Conservation (phyloP, 2,797 vertebrate genomes). For the Salarias fasciatus region DNA sequence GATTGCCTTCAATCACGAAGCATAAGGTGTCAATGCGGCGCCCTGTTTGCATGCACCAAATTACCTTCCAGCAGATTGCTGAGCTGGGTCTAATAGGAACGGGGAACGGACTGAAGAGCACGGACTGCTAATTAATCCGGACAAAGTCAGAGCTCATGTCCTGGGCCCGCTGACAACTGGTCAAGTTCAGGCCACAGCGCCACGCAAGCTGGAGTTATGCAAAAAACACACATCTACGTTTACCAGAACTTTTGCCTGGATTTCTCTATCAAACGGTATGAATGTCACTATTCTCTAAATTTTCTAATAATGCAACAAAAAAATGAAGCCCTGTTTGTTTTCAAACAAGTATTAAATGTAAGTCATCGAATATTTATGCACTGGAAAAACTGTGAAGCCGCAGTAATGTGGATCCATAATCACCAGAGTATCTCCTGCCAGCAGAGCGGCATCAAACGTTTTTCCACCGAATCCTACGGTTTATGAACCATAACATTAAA, state of each 20-base stretch:
- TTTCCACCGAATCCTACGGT: slow-evolving; percentile 53
- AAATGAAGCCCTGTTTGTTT: slow-evolving; percentile 15
- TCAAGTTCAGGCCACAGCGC: slow-evolving; percentile 53
- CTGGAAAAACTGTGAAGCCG: slow-evolving; percentile 28
- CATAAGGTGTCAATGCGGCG: slow-evolving; percentile 84
- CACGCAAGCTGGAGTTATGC: slow-evolving; percentile 23
- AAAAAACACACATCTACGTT: not conserved
- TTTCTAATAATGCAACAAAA: slow-evolving; percentile 14
- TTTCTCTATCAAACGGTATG: no score
- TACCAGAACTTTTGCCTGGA: no score
- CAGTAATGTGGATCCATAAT: slow-evolving; percentile 44
- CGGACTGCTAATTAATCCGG: slow-evolving; percentile 78
- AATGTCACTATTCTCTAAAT: no score
- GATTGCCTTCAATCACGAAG: slow-evolving; percentile 86
- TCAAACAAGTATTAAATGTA: slow-evolving; percentile 26
- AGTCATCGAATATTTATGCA: slow-evolving; percentile 37
- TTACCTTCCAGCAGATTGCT: slow-evolving; percentile 82
- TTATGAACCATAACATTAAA: slow-evolving; percentile 71
- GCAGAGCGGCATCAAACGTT: slow-evolving; percentile 55
- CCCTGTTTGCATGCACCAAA: slow-evolving; percentile 79
- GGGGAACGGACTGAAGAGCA: slow-evolving; percentile 66
- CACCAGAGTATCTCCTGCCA: slow-evolving; percentile 51
- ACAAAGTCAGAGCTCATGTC: slow-evolving; percentile 75
- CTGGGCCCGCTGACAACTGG: slow-evolving; percentile 56
- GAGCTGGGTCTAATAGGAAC: slow-evolving; percentile 77